These are phyloP conservation scores for Drosophila lacteicornis DNA, from an alignment of 1,140 invertebrate genomes.

Conservation along the genomic window DNA sequence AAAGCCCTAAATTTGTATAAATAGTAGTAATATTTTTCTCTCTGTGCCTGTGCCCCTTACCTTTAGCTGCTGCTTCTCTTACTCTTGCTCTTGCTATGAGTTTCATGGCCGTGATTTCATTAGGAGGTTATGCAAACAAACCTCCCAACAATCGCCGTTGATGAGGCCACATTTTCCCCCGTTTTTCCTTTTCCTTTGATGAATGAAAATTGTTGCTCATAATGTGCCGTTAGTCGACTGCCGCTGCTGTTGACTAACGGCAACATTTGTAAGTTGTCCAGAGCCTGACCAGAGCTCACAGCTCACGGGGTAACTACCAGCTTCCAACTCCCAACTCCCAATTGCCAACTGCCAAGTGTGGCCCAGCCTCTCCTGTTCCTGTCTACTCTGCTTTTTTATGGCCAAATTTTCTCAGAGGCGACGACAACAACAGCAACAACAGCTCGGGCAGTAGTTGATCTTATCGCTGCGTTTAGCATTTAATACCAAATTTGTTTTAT, in stretches of 20 bases:
- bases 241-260: constrained; percentile 52
- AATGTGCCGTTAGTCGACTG: constrained; percentile 49
- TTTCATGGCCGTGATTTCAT: constrained; percentile 44
- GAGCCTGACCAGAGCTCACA: constrained; percentile 41
- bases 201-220: constrained; percentile 66
- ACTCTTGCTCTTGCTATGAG: constrained; percentile 27
- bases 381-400: constrained; percentile 55
- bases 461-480: constrained; percentile 76
- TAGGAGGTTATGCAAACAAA: constrained; percentile 46
- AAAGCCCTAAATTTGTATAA: too few species aligned
- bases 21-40: neutral
- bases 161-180: constrained; percentile 25
- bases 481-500: constrained; percentile 84
- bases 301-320: constrained; percentile 29
- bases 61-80: neutral
- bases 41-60: constrained; percentile 1
- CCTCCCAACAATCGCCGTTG: constrained; percentile 32
- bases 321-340: constrained; percentile 4
- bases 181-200: constrained; percentile 28
- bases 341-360: constrained; percentile 11
- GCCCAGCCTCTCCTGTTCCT: constrained; percentile 28
- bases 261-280: constrained; percentile 74
- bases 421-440: constrained; percentile 26
- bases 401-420: constrained; percentile 62
- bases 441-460: constrained; percentile 54